Conservation (phyloP, 2,113 vertebrate genomes). For the Lathamus discolor region DNA sequence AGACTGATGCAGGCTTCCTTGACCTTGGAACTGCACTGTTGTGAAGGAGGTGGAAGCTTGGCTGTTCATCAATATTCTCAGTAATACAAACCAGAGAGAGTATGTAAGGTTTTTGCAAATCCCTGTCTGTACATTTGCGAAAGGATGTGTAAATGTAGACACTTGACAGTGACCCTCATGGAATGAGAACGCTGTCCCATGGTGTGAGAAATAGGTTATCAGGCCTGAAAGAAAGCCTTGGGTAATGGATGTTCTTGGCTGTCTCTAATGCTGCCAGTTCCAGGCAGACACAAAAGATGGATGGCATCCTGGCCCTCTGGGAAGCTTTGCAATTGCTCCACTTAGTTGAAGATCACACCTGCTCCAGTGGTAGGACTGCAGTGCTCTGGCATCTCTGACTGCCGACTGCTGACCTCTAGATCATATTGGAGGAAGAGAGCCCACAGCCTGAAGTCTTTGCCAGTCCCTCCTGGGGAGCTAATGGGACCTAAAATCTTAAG, state of each 20-base stretch:
- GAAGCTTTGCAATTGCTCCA: background rate
- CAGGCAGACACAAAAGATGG: background rate
- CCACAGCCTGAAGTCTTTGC: background rate
- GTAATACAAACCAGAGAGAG: background rate
- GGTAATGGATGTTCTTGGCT: background rate
- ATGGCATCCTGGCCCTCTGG: background rate
- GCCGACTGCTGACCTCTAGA: background rate
- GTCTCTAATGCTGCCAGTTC: background rate
- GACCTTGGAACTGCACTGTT: background rate
- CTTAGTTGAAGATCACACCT: background rate
- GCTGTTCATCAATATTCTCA: background rate
- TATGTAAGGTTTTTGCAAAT: background rate
- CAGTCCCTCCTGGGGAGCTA: background rate
- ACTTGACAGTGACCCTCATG: background rate
- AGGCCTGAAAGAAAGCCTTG: background rate
- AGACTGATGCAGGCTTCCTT: background rate
- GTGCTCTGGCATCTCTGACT: background rate
- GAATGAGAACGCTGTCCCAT: accelerated
- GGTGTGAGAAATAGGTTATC: background rate
- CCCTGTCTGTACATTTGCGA: background rate
- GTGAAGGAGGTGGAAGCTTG: background rate
- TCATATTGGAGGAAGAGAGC: background rate
- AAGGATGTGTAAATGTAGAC: background rate
- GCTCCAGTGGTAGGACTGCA: background rate
- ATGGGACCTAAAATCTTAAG: background rate